Base-by-base conservation (phyloP, 2,797 vertebrate genomes). In the Sphaeramia orbicularis region DNA sequence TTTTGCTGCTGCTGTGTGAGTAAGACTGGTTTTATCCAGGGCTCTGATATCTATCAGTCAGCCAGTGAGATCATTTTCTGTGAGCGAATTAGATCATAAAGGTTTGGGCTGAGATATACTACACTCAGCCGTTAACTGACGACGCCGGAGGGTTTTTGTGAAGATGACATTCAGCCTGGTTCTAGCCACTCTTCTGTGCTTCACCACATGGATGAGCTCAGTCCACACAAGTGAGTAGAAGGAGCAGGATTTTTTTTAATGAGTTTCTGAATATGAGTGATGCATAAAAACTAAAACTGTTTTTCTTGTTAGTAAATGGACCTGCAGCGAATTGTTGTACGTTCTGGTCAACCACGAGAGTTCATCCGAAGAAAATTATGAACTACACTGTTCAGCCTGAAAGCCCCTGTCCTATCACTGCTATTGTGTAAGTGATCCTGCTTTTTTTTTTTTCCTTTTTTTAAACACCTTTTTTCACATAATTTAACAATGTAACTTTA, bases 191-290 rank as follows among this genome's bases (percentile, higher is more conserved):
- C 60, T 92, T 41, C 53, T 92, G 36, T 86, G 62, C 73, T 14
- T 78, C 24, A 42, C 43, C 21, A 47, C 76, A 1, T 81, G 73
- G 80, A 79, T 76, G 36, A 68, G 42, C 37, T 10, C 19, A 1
- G 60, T 50, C 50, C 14, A 64, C 7, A 56, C 84, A 60, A 15
- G 92, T 93, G 47, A 90, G 91, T 90, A 21, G n/a, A 12, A 15
- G 14, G 0, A 19, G 19, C 3, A 3, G 1, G 7, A 40, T 3
- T 27, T 64, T 21, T 27, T n/a, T 27, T 1, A 30, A 51, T 7
- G 0, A 42, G 4, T 16, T 1, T 49, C 0, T 9, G 30, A 65
- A 14, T 35, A 10, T 52, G 40, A 0, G 10, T 37, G 30, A 45
- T 43, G 43, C 47, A 6, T 27, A 27, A 27, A 27, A 27, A 6